Evolutionary conservation across 1,140 invertebrate species (phyloP), one percentile per base, ranked within the genome.

Genomic region (Belonocnema kinseyi): DNA sequence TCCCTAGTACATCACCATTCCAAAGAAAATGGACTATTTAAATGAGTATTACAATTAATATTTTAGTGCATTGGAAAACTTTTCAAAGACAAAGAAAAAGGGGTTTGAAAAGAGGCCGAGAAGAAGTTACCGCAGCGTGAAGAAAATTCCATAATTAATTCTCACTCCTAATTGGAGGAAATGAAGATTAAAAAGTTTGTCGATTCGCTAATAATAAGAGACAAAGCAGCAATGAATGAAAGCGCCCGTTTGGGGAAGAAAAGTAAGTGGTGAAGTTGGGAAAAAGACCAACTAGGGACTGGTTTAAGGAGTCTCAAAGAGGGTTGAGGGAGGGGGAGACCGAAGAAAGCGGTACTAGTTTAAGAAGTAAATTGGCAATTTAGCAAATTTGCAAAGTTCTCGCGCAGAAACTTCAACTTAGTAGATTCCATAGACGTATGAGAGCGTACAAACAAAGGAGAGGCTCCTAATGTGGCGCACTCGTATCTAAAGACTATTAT

Each of bases 341-440:
- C 73, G 75, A 77, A 83, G 83, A 85, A 80, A 83, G 81, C 77
- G 73, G 78, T 83, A 84, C 83, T 86, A 88, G 88, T 90, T 90
- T 87, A 81, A 84, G 88, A 88, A 87, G 88, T 90, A 90, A 90
- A 89, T 89, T 90, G 88, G 85, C 85, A 90, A 90, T 90, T 90
- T 89, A 89, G 90, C 87, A 90, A 90, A 90, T 90, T 90, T 90
- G 84, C 87, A 87, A 90, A 90, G 85, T 89, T 90, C 78, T 78
- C 73, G 77, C 78, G 79, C 75, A 78, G 77, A 85, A 88, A 82
- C 84, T 85, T 80, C 72, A 77, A 46, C 73, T 71, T 80, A 72
- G 50, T 77, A 54, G 72, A 73, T 40, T 66, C 26, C 26, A 33
- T 0, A 33, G 26, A 33, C 26, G 26, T 33, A 33, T 33, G 26